Evolutionary conservation across 1,140 invertebrate species (phyloP).

Genomic region (Saxidomus purpurata): DNA sequence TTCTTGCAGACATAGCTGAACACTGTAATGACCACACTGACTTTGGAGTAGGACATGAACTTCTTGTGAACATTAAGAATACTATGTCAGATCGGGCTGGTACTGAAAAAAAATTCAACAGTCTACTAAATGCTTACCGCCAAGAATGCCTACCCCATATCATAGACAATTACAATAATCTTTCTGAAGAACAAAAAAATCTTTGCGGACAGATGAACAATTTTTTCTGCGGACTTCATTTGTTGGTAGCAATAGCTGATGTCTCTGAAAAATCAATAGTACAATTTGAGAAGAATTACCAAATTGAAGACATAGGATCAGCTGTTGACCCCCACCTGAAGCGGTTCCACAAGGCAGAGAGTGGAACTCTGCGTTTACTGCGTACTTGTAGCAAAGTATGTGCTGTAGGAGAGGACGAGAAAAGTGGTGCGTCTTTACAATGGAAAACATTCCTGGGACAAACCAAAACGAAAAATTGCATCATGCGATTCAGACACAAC

Average conservation of each 20-base stretch:
- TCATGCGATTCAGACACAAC: constrained; percentile 53
- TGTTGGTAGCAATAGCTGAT: constrained; percentile 62
- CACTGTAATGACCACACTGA: constrained; percentile 1
- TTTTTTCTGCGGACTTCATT: constrained; percentile 45
- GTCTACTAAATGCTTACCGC: constrained; percentile 53
- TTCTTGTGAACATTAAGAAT: constrained; percentile 59
- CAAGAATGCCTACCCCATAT: constrained; percentile 44
- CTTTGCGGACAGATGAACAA: constrained; percentile 47
- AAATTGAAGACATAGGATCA: constrained; percentile 24
- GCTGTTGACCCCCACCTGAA: background rate
- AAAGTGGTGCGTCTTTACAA: constrained; percentile 6
- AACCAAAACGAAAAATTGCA: constrained; percentile 17
- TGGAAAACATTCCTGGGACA: constrained; percentile 30
- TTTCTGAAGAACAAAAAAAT: constrained; percentile 36
- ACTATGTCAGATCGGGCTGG: constrained; percentile 65
- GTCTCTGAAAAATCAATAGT: background rate
- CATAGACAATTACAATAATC: constrained; percentile 36
- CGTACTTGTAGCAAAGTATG: background rate
- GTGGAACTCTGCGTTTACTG: constrained; percentile 56
- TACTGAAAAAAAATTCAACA: constrained; percentile 65
- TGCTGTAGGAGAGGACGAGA: background rate
- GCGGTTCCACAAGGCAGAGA: constrained; percentile 41
- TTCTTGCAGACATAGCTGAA: background rate
- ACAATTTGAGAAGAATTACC: constrained; percentile 35
- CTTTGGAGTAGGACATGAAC: constrained; percentile 35